Conservation (phyloP, 2,113 vertebrate species). For the Melanotaenia duboulayi region DNA sequence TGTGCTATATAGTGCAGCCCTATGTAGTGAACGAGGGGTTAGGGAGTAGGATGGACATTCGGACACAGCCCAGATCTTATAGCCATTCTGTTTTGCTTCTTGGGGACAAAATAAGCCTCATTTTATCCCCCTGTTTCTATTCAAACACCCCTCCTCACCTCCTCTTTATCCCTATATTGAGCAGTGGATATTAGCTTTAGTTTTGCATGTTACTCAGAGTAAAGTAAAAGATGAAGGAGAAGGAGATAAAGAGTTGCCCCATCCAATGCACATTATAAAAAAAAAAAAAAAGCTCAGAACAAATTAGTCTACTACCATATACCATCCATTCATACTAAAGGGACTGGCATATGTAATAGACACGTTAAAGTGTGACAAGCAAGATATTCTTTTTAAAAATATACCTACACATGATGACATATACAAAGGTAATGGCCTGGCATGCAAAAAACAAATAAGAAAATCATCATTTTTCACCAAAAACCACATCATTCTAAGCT, state of each 20-base stretch:
- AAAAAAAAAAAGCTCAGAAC: slow-evolving; percentile 3
- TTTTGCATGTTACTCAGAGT: slow-evolving; percentile 45
- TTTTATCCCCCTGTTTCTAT: slow-evolving; percentile 1
- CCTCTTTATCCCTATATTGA: slow-evolving; percentile 29
- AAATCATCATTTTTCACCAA: no score
- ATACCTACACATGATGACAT: no score
- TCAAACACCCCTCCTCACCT: not conserved
- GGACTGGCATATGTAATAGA: no score
- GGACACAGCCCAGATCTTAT: no score
- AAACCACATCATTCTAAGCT: no score
- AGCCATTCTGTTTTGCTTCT: slow-evolving; percentile 9
- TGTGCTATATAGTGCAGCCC: no score
- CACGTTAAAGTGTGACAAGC: no score
- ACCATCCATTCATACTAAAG: not conserved
- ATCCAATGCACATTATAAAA: not conserved
- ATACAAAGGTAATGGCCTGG: no score
- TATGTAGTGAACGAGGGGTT: no score
- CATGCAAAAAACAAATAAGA: no score
- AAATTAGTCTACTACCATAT: slow-evolving; percentile 18
- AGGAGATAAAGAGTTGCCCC: slow-evolving; percentile 14
- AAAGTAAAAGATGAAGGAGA: slow-evolving; percentile 8
- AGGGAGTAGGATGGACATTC: no score
- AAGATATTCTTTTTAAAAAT: no score
- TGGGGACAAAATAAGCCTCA: slow-evolving; percentile 14
- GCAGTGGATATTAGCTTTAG: slow-evolving; percentile 67